Conservation (phyloP, 2,113 vertebrate species). For the Pelodiscus sinensis region DNA sequence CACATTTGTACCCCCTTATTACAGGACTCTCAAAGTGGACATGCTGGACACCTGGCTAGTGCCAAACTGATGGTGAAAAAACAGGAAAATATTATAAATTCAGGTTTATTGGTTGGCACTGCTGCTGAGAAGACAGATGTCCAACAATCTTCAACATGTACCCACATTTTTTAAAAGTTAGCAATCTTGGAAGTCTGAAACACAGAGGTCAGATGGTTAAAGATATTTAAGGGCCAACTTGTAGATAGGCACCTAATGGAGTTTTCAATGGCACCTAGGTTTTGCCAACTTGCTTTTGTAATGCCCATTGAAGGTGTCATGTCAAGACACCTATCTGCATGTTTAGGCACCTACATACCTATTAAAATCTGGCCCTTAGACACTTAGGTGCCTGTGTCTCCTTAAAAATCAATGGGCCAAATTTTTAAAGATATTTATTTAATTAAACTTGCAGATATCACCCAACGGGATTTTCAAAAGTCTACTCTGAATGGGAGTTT, state of each 20-base stretch:
- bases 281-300: not conserved
- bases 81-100: not conserved
- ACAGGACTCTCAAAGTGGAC: not conserved
- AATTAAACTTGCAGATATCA: not conserved
- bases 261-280: not conserved
- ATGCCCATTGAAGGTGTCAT: not conserved
- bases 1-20: not conserved
- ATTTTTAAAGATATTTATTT: not conserved
- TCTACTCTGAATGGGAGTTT: not conserved
- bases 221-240: not conserved
- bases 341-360: not conserved
- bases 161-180: not conserved
- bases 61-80: not conserved
- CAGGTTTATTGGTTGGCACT: not conserved
- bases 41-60: not conserved
- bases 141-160: not conserved
- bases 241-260: not conserved
- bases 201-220: not conserved
- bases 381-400: not conserved
- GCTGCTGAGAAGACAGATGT: not conserved
- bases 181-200: not conserved
- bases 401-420: not conserved
- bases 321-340: not conserved
- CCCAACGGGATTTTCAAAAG: not conserved
- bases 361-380: not conserved